Base-by-base conservation (phyloP, 2,113 vertebrate genomes). In the Limanda limanda region DNA sequence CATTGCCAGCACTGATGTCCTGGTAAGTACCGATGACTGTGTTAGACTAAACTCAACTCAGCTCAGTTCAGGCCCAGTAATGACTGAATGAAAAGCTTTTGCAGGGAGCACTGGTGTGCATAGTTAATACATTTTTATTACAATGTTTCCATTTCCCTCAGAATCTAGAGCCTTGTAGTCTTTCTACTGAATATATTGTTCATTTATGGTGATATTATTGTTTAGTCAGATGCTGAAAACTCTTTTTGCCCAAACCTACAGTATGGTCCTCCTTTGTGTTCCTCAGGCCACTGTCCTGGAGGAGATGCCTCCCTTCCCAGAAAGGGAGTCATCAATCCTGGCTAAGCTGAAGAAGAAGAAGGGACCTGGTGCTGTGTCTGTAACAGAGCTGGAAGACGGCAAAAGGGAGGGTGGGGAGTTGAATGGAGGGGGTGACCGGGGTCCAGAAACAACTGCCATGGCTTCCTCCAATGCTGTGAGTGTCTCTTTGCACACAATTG, bases 291-390 rank as follows among this genome's bases (percentile, higher is more conserved):
- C 97, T 0, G 97, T 98, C 18, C 90, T 98, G 82, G 97, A 98
- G 83, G 97, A 97, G 91, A 98, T 98, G 97, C 97, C 97, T 0
- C 97, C 97, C 0, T 98, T 97, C 89, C 97, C 97, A 0, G 96
- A 98, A 87, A 94, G 97, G 0, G 97, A 97, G 90, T 98, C 97
- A 0, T 97, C 96, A 54, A 98, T 98, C 82, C 88, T 98, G 84
- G 96, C 97, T 20, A 98, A 98, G 68, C 92, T 98, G 79, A 98
- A 98, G 89, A 97, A 96, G 90, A 97, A 97, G 91, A 98, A 97
- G 81, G 97, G 97, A 1, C 96, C 97, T 0, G 96, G 96, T 4
- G 93, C 94, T 0, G 90, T 95, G 23, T 95, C 96, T 0, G 96
- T 94, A 65, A 93, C 94, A 0, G 95, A 96, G 42, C 93, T 97